Evolutionary conservation across 1,140 invertebrate genomes (phyloP).

Genomic region (Drosophila ambigua): DNA sequence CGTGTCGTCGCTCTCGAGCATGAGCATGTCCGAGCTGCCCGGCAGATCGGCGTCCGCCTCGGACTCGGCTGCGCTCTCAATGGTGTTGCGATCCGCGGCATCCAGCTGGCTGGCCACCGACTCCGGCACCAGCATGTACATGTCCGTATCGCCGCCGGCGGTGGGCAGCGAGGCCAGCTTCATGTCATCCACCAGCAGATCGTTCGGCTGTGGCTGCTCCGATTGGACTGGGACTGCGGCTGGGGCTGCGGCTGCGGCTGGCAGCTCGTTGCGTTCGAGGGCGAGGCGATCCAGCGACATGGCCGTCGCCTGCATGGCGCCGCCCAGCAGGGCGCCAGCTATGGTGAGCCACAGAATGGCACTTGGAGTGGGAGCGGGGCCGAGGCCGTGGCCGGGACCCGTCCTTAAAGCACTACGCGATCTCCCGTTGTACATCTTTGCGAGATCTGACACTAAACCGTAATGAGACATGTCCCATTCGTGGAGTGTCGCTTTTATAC

Average conservation of each 20-base stretch:
- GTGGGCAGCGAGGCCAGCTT: slow-evolving; percentile 64
- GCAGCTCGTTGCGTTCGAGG: slow-evolving; percentile 71
- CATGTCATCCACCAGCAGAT: slow-evolving; percentile 71
- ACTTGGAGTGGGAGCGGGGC: slow-evolving; percentile 30
- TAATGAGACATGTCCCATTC: slow-evolving; percentile 84
- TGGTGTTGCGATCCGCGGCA: slow-evolving; percentile 62
- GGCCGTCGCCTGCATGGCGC: slow-evolving; percentile 13
- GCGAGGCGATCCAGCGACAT: slow-evolving; percentile 78
- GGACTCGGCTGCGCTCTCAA: slow-evolving; percentile 35
- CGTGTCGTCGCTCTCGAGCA: slow-evolving; percentile 75
- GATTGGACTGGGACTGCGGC: neutral
- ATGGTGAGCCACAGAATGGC: neutral
- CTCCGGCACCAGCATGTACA: slow-evolving; percentile 73
- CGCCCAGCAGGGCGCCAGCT: neutral
- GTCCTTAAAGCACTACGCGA: slow-evolving; percentile 49
- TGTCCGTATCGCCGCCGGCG: slow-evolving; percentile 54
- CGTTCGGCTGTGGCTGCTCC: neutral
- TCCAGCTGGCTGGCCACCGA: slow-evolving; percentile 65
- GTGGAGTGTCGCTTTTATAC: slow-evolving; percentile 82
- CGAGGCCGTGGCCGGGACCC: slow-evolving; percentile 6
- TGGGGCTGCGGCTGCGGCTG: neutral
- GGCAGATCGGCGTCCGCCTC: slow-evolving; percentile 30
- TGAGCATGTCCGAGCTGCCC: slow-evolving; percentile 65
- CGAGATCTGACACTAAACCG: slow-evolving; percentile 83
- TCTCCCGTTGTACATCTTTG: slow-evolving; percentile 81